Evolutionary conservation across 2,797 vertebrate genomes (phyloP).

Genomic region (Merluccius polli): DNA sequence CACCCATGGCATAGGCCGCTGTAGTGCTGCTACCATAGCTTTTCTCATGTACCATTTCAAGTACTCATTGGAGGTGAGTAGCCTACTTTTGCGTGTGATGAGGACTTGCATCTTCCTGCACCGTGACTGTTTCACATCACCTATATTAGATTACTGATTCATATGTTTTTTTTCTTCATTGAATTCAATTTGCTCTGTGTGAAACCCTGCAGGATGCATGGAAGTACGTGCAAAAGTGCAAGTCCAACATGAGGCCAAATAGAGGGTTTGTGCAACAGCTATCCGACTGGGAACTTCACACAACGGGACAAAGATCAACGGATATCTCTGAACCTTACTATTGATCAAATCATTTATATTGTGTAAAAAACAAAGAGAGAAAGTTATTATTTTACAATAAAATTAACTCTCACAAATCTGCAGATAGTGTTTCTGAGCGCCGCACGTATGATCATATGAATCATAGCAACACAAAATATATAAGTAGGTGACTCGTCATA

Average conservation of each 20-base stretch:
- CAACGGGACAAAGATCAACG: slow-evolving; percentile 57
- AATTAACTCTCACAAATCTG: not conserved
- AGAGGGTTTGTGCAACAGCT: slow-evolving; percentile 80
- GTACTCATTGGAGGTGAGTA: slow-evolving; percentile 75
- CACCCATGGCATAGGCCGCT: slow-evolving; percentile 75
- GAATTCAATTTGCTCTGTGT: not conserved
- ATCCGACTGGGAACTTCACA: slow-evolving; percentile 78
- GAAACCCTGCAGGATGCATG: slow-evolving; percentile 76
- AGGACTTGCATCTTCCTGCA: not conserved
- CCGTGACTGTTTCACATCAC: not conserved
- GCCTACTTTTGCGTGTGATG: not conserved
- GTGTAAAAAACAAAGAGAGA: not conserved
- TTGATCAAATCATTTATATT: slow-evolving; percentile 48
- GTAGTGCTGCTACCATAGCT: slow-evolving; percentile 71
- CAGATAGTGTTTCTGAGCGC: not conserved
- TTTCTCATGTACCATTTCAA: slow-evolving; percentile 76
- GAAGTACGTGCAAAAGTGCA: slow-evolving; percentile 72
- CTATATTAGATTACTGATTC: not conserved
- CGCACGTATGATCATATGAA: no score
- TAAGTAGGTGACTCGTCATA: not conserved
- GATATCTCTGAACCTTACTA: slow-evolving; percentile 65
- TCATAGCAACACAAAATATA: not conserved
- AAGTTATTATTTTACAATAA: not conserved
- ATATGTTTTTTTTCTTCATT: not conserved
- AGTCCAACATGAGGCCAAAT: slow-evolving; percentile 76